phyloP scores from a whole-genome alignment of 2,888 invertebrate species.

The Eristalis pertinax region DNA sequence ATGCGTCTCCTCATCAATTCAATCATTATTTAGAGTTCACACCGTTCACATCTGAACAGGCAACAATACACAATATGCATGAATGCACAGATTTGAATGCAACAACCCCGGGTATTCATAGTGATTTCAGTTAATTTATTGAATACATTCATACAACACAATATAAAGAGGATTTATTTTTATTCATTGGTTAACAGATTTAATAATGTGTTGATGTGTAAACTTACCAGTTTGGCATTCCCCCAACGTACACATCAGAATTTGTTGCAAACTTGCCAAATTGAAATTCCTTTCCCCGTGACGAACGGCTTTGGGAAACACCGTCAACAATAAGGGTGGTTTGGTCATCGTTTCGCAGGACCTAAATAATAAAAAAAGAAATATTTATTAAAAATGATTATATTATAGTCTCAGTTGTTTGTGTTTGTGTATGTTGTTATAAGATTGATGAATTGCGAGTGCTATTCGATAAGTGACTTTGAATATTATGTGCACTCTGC shows the following conservation, averaged over 20 bases:
- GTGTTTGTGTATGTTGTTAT: constrained; percentile 8
- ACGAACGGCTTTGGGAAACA: constrained; percentile 88
- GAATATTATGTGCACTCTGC: too few relatives aligned
- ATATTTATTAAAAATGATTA: neutral
- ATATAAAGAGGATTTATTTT: constrained; percentile 23
- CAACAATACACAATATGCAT: too few relatives aligned
- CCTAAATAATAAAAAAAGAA: constrained; percentile 79
- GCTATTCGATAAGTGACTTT: too few relatives aligned
- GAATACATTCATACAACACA: neutral
- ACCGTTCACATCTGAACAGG: too few relatives aligned
- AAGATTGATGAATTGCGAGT: neutral
- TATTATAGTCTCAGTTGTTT: constrained; percentile 19
- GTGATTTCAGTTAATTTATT: neutral
- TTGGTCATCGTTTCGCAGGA: constrained; percentile 90
- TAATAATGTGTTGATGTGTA: constrained; percentile 67
- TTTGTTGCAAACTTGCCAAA: constrained; percentile 94
- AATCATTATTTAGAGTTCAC: too few relatives aligned
- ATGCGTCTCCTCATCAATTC: too few relatives aligned
- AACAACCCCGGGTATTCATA: neutral
- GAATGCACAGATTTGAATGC: too few relatives aligned
- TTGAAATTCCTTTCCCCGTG: constrained; percentile 93
- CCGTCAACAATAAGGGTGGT: constrained; percentile 94
- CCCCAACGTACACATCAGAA: constrained; percentile 97
- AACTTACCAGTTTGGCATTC: constrained; percentile 92
- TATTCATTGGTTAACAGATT: constrained; percentile 37